Evolutionary conservation across 2,113 vertebrate species (phyloP).

Genomic region (Tichodroma muraria): DNA sequence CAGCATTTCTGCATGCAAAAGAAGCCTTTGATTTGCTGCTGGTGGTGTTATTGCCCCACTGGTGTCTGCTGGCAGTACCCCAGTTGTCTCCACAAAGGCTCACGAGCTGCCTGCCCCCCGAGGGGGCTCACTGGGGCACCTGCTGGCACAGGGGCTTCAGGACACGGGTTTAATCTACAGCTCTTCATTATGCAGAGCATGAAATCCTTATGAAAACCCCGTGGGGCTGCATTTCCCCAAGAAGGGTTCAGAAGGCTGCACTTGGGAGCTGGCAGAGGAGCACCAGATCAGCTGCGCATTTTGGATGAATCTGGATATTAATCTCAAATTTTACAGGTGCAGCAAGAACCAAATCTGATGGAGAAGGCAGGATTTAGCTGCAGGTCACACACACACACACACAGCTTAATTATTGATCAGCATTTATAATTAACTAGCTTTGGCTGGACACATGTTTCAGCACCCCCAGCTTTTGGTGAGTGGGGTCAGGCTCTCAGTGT

Average conservation of each 20-base stretch:
- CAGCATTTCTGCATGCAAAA: not conserved
- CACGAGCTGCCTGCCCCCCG: rapidly evolving
- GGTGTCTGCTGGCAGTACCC: not conserved
- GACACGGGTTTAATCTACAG: not conserved
- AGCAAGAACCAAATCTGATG: not conserved
- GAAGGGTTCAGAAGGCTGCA: not conserved
- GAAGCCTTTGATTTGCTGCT: not conserved
- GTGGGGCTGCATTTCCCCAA: not conserved
- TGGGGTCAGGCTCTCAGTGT: not conserved
- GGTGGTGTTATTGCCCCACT: not conserved
- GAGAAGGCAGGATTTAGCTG: not conserved
- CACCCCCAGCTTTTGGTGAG: not conserved
- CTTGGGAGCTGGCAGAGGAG: rapidly evolving
- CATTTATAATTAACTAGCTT: not conserved
- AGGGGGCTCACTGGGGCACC: not conserved
- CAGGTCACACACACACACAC: not conserved
- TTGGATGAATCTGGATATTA: not conserved
- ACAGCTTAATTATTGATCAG: not conserved
- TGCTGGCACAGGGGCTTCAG: not conserved
- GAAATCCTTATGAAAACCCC: not conserved
- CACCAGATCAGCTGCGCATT: not conserved
- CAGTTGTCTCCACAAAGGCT: not conserved
- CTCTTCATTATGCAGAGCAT: not conserved
- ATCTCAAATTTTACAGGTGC: not conserved
- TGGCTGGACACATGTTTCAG: not conserved